Base-by-base conservation (phyloP, 64 coral and sea anemone species). In the Acropora yongei region DNA sequence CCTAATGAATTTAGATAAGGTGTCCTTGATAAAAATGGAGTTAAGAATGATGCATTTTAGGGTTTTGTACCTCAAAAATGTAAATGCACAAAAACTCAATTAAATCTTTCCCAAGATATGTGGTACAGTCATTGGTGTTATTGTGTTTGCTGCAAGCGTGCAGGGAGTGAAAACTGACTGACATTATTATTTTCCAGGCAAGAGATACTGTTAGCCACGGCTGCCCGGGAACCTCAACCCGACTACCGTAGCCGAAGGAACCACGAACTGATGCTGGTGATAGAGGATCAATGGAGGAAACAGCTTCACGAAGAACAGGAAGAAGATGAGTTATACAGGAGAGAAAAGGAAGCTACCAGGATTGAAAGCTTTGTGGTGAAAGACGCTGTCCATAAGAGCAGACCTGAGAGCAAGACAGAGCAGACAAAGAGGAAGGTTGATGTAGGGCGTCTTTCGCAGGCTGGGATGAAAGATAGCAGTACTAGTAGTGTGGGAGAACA, bases 271-370 rank as follows among this genome's bases (percentile, higher is more conserved):
- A 88, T 92, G 86, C 39, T 80, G 80, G 89, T 98, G 47, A 86
- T 98, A 49, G 84, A 92, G 8, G 90, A 90, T 68, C 96, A 98
- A 80, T 98, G 96, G 96, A 88, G 80, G 48, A 92, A 98, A 80
- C 93, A 98, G 51, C 81, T 98, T 16, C 96, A 98, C 30, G 80
- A 94, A 45, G 93, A 95, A 45, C 84, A 95, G 44, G 78, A 89
- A 44, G 44, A 92, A 45, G 86, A 94, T 0, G 88, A 88, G 30
- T 86, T 60, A 18, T 83, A 97, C 3, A 88, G 88, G 49, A 86
- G 75, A 47, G 87, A 55, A 39, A 53, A 46, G 13, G 91, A 93
- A 80, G 91, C 74, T 5, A 11, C 48, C 72, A 88, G 30, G 73
- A 10, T 88, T 10, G 39, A 76, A 42, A 49, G 13, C 75, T 57